Evolutionary conservation across 2,113 vertebrate species (phyloP).

Genomic region (Neodon shergylaensis): DNA sequence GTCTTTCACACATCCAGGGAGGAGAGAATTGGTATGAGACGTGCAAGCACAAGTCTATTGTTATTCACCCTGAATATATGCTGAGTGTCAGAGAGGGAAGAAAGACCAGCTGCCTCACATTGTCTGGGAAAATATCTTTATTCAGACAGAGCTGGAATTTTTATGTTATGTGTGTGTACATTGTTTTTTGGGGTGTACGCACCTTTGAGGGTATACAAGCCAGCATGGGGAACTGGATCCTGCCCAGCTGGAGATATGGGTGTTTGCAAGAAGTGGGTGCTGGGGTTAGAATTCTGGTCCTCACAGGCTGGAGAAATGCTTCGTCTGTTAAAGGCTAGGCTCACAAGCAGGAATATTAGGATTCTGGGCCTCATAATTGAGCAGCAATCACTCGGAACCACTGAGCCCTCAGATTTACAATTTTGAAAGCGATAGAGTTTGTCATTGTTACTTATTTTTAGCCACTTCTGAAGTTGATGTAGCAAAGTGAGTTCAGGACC

Average conservation of each 20-base stretch:
- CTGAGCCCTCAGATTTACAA: background rate
- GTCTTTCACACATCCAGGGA: background rate
- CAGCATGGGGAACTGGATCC: background rate
- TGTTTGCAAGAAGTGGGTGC: background rate
- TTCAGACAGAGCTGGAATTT: constrained; percentile 40
- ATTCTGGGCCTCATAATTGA: background rate
- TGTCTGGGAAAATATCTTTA: constrained; percentile 47
- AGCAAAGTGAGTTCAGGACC: background rate
- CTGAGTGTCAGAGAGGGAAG: background rate
- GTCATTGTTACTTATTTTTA: background rate
- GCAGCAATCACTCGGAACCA: too few species aligned
- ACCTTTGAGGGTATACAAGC: background rate
- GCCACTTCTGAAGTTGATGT: background rate
- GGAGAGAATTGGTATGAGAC: background rate
- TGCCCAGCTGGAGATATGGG: background rate
- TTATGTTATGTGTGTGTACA: background rate
- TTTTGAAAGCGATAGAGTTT: constrained; percentile 37
- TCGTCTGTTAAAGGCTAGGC: background rate
- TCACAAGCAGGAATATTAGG: background rate
- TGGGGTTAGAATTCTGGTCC: background rate
- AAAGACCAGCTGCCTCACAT: background rate
- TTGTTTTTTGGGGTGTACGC: background rate
- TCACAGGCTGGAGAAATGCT: background rate
- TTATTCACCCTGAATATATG: background rate
- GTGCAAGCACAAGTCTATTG: background rate